These are phyloP conservation scores for Philonicus albiceps DNA, from an alignment of 2,888 invertebrate species.

Conservation along the genomic window DNA sequence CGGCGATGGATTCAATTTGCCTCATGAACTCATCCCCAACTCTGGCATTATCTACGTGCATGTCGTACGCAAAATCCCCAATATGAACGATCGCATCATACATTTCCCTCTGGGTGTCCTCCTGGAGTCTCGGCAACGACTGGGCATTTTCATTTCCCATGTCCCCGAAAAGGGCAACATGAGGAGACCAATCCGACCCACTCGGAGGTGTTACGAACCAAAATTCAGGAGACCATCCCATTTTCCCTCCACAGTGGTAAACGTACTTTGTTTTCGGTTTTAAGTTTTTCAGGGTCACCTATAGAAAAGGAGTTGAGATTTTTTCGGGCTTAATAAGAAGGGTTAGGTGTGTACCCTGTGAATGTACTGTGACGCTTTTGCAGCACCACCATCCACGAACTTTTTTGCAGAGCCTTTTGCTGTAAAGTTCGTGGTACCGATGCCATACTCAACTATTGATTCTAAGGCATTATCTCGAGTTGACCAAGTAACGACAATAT, in stretches of 20 bases:
- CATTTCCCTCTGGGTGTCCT: conserved; percentile 79
- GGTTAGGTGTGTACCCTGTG: conserved; percentile 70
- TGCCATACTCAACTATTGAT: too few species aligned
- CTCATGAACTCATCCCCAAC: conserved; percentile 94
- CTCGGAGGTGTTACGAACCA: conserved; percentile 77
- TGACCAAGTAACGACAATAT: background rate
- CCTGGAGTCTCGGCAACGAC: conserved; percentile 83
- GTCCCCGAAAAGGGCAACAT: conserved; percentile 89
- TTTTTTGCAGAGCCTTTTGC: too few species aligned
- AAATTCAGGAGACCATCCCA: conserved; percentile 85
- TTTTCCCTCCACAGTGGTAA: conserved; percentile 82
- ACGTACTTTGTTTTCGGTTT: conserved; percentile 72
- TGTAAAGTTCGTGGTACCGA: too few species aligned
- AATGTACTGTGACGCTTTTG: conserved; percentile 74
- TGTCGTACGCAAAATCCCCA: conserved; percentile 95
- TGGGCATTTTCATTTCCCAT: conserved; percentile 91
- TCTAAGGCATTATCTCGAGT: background rate
- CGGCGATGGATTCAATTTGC: conserved; percentile 88
- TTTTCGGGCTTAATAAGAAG: background rate
- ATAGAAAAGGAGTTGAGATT: background rate
- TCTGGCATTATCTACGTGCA: conserved; percentile 80
- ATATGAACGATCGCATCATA: conserved; percentile 92
- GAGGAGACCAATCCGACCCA: conserved; percentile 77
- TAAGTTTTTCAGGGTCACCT: conserved; percentile 67
- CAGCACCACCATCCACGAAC: conserved; percentile 62